These are phyloP conservation scores for Smutsia temminckii DNA, from an alignment of 2,797 vertebrate genomes.

Conservation along the genomic window DNA sequence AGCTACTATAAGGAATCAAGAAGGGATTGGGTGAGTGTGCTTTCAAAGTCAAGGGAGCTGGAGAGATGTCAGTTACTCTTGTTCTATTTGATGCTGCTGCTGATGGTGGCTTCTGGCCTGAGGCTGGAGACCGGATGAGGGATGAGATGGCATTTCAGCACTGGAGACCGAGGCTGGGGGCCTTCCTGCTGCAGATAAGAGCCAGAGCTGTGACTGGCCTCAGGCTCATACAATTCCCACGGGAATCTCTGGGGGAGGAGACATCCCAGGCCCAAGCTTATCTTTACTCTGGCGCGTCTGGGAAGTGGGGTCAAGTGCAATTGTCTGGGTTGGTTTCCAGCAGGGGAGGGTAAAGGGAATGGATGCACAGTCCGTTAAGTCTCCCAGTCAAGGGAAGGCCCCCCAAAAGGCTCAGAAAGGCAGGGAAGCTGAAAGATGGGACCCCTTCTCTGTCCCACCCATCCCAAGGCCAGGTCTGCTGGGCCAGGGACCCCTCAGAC, in stretches of 20 bases:
- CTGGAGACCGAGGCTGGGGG: slow-evolving; percentile 35
- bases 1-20: neutral
- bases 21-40: neutral
- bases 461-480: neutral
- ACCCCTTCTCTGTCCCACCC: neutral
- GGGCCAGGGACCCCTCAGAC: neutral
- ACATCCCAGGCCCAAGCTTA: slow-evolving; percentile 52
- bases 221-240: slow-evolving; percentile 66
- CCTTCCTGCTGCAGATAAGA: slow-evolving; percentile 69
- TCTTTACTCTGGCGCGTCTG: slow-evolving; percentile 44
- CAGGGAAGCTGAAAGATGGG: neutral
- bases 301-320: slow-evolving; percentile 74
- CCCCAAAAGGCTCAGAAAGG: neutral
- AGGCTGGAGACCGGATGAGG: slow-evolving; percentile 57
- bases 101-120: slow-evolving; percentile 19
- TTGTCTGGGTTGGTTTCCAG: slow-evolving; percentile 74
- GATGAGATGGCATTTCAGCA: slow-evolving; percentile 67
- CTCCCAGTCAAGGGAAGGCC: neutral
- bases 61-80: slow-evolving; percentile 17
- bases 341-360: slow-evolving; percentile 3
- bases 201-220: slow-evolving; percentile 49
- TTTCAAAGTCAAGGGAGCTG: neutral
- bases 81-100: neutral
- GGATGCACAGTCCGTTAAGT: slow-evolving; percentile 31
- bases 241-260: slow-evolving; percentile 67